Evolutionary conservation across 2,888 invertebrate genomes (phyloP).

Genomic region (Drosophila phalerata): DNA sequence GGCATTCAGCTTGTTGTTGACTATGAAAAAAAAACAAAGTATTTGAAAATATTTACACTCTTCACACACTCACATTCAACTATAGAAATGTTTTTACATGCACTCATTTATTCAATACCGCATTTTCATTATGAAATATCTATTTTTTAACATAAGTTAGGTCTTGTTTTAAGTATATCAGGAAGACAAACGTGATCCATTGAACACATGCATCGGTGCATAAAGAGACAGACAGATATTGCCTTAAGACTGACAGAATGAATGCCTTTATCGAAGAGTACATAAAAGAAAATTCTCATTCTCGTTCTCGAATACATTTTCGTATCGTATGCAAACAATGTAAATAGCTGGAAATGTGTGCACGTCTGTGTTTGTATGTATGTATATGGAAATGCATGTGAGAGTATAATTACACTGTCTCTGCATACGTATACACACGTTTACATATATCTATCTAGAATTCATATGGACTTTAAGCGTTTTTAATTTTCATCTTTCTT

Average conservation of each 20-base stretch:
- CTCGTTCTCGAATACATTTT: slow-evolving; percentile 16
- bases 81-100: slow-evolving; percentile 17
- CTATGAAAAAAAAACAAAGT: background rate
- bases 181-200: slow-evolving; percentile 58
- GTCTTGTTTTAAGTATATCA: slow-evolving; percentile 21
- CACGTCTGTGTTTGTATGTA: slow-evolving; percentile 24
- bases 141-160: slow-evolving; percentile 24
- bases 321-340: slow-evolving; percentile 38
- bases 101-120: slow-evolving; percentile 32
- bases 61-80: slow-evolving; percentile 9
- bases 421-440: background rate
- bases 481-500: slow-evolving; percentile 21
- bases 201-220: slow-evolving; percentile 40
- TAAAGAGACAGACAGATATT: slow-evolving; percentile 10
- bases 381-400: slow-evolving; percentile 44
- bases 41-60: slow-evolving; percentile 19
- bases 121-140: slow-evolving; percentile 32
- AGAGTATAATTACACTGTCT: slow-evolving; percentile 25
- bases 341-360: slow-evolving; percentile 25
- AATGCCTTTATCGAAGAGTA: slow-evolving; percentile 38
- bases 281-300: slow-evolving; percentile 34
- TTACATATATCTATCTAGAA: slow-evolving; percentile 11
- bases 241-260: slow-evolving; percentile 26
- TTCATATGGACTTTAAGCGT: slow-evolving; percentile 19
- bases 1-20: background rate